Percentiles rank a stretch among this genome's conserved stretches.
phyloP scores from a whole-genome alignment of 2,797 vertebrate genomes.

The Chaetodon trifasciatus region DNA sequence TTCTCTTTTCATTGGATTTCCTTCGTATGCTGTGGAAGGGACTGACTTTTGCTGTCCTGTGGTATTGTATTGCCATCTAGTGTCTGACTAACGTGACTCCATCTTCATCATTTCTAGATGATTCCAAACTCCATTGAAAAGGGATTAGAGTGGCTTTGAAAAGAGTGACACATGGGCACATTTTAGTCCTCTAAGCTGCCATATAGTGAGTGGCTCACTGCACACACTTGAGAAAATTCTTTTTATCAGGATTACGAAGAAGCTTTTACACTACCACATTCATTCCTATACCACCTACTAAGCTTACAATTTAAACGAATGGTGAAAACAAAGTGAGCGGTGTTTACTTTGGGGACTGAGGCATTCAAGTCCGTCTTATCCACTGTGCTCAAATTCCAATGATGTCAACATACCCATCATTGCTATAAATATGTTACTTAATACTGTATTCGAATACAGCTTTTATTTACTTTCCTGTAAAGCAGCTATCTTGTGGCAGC shows the following conservation, averaged over 20 bases:
- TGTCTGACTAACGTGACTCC: conserved; percentile 67
- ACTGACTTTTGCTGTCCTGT: conserved; percentile 22
- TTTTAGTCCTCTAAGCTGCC: conserved; percentile 70
- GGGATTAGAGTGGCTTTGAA: conserved; percentile 66
- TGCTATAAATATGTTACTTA: conserved; percentile 7
- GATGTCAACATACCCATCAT: conserved; percentile 27
- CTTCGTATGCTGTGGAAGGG: background rate
- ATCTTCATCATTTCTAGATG: conserved; percentile 62
- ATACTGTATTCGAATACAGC: background rate
- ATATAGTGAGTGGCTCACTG: conserved; percentile 65
- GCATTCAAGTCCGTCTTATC: conserved; percentile 46
- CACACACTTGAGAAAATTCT: conserved; percentile 64
- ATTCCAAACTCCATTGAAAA: conserved; percentile 59
- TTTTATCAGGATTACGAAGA: conserved; percentile 67
- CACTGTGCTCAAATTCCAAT: conserved; percentile 15
- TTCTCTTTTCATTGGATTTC: conserved; percentile 6
- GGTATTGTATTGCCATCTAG: conserved; percentile 82
- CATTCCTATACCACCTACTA: conserved; percentile 32
- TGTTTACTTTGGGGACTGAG: conserved; percentile 43
- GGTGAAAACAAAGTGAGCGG: conserved; percentile 55
- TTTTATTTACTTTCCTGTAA: conserved; percentile 15
- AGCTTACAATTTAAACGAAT: conserved; percentile 54
- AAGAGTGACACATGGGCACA: conserved; percentile 71
- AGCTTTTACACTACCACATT: conserved; percentile 60
- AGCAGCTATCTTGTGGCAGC: background rate